phyloP scores from a whole-genome alignment of 2,797 vertebrate species.

The Sus cebifrons region DNA sequence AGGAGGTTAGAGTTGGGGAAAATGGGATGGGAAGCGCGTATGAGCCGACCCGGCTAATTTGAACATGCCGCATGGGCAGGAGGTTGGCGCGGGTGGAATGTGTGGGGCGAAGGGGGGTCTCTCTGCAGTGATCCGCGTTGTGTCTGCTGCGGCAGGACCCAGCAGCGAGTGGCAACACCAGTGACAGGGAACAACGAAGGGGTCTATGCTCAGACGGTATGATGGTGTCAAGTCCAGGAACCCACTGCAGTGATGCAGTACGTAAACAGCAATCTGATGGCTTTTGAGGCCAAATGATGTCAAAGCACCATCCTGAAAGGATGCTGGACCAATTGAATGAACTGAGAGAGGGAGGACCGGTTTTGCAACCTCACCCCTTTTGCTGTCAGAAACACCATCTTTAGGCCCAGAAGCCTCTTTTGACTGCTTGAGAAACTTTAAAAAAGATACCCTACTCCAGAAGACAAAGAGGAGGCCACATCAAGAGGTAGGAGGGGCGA shows the following conservation, averaged over 20 bases:
- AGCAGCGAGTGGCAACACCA: background rate
- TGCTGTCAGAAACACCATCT: slow-evolving; percentile 92
- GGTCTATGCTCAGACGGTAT: background rate
- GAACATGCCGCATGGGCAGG: slow-evolving; percentile 76
- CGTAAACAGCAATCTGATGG: slow-evolving; percentile 74
- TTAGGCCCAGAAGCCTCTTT: slow-evolving; percentile 95
- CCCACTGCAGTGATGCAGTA: background rate
- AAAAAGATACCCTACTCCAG: too few relatives aligned
- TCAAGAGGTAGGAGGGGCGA: too few relatives aligned
- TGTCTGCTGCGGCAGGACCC: background rate
- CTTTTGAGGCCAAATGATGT: slow-evolving; percentile 91
- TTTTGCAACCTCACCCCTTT: slow-evolving; percentile 85
- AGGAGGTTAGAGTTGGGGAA: background rate
- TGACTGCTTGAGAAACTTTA: slow-evolving; percentile 92
- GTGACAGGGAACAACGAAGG: slow-evolving; percentile 19
- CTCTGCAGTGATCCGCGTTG: fast-evolving
- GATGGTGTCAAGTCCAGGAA: background rate
- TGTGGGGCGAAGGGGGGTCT: background rate
- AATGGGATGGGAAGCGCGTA: slow-evolving; percentile 68
- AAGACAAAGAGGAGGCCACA: too few relatives aligned
- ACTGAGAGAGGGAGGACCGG: slow-evolving; percentile 92
- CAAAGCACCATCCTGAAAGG: slow-evolving; percentile 94
- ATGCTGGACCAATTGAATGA: slow-evolving; percentile 96
- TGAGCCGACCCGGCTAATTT: slow-evolving; percentile 77
- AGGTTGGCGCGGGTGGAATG: background rate